These are phyloP conservation scores for Nesidiocoris tenuis DNA, from an alignment of 2,888 invertebrate species.

Conservation along the genomic window DNA sequence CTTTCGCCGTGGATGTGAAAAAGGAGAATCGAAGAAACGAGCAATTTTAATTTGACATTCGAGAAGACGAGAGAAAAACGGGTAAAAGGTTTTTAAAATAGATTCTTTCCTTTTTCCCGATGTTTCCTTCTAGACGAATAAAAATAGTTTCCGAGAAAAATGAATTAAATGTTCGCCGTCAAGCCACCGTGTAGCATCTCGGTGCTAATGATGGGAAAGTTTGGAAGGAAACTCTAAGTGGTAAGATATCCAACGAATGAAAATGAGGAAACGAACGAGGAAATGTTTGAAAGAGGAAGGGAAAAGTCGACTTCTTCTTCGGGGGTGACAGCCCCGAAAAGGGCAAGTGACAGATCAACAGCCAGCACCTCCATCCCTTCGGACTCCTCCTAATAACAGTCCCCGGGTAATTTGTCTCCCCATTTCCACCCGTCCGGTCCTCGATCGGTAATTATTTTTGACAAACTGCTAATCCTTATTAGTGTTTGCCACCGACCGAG, in stretches of 20 bases:
- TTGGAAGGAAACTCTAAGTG: not conserved
- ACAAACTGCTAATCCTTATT: constrained; percentile 41
- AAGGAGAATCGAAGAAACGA: too few relatives aligned
- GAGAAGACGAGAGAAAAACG: too few relatives aligned
- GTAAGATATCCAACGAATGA: not conserved
- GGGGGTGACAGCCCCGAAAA: constrained; percentile 27
- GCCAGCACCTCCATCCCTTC: not conserved
- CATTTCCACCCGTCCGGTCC: not conserved
- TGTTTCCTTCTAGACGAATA: too few relatives aligned
- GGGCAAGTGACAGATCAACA: constrained; percentile 35
- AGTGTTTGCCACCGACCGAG: constrained; percentile 18
- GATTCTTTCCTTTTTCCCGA: too few relatives aligned
- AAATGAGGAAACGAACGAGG: not conserved
- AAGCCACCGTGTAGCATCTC: not conserved
- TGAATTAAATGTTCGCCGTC: too few relatives aligned
- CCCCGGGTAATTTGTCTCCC: constrained; percentile 31
- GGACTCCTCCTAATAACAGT: constrained; percentile 18
- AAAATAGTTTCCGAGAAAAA: too few relatives aligned
- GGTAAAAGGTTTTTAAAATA: too few relatives aligned
- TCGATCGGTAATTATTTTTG: constrained; percentile 35
- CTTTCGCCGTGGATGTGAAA: too few relatives aligned
- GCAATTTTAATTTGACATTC: too few relatives aligned
- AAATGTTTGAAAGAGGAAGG: not conserved
- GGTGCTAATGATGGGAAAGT: not conserved
- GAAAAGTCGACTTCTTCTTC: not conserved